These are phyloP conservation scores for Hoplias malabaricus DNA, from an alignment of 2,113 vertebrate genomes.

Conservation along the genomic window DNA sequence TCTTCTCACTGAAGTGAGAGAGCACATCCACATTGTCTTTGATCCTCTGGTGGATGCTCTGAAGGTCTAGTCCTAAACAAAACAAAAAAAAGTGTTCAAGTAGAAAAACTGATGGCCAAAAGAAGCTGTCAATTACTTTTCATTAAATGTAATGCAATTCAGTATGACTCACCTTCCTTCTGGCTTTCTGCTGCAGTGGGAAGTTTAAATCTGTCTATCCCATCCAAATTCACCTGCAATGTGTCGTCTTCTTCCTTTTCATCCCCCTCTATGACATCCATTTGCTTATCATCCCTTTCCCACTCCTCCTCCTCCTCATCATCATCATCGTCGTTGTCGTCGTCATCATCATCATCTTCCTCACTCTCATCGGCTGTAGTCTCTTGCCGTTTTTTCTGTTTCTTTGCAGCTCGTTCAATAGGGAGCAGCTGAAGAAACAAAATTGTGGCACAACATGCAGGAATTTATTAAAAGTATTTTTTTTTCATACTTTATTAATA, in stretches of 20 bases:
- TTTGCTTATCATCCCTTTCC: slow-evolving; percentile 54
- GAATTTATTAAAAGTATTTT: background rate
- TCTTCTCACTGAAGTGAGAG: slow-evolving; percentile 80
- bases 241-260: slow-evolving; percentile 68
- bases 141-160: background rate
- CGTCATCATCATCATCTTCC: slow-evolving; percentile 74
- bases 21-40: slow-evolving; percentile 92
- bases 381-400: slow-evolving; percentile 74
- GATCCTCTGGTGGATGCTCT: slow-evolving; percentile 86
- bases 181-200: slow-evolving; percentile 80
- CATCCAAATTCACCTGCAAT: slow-evolving; percentile 83
- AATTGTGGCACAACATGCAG: background rate
- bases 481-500: background rate
- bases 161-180: slow-evolving; percentile 74
- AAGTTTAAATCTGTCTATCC: slow-evolving; percentile 80
- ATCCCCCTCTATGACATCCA: slow-evolving; percentile 61
- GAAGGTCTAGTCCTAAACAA: slow-evolving; percentile 80
- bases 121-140: no score
- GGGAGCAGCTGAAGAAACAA: slow-evolving; percentile 82
- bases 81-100: background rate
- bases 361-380: slow-evolving; percentile 58
- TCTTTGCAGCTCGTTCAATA: slow-evolving; percentile 86
- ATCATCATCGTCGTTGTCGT: slow-evolving; percentile 72
- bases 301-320: slow-evolving; percentile 58
- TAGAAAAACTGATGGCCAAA: background rate